Base-by-base conservation (phyloP, 35 echinoderm and acorn worm genomes). In the Apostichopus californicus region DNA sequence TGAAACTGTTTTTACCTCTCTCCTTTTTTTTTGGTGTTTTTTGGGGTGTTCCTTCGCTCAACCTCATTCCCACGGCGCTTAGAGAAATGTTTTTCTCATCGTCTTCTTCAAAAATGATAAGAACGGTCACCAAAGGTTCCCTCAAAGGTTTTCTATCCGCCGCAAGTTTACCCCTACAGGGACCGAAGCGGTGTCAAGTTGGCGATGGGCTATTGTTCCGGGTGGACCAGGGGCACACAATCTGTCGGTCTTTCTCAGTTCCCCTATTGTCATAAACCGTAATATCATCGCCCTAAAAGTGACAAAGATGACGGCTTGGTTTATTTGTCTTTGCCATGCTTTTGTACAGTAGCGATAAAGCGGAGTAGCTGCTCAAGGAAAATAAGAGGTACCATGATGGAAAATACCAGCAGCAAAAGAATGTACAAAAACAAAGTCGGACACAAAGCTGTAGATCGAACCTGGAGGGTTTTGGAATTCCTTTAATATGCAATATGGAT, bases 161-260 rank as follows among this genome's bases (percentile, higher is more conserved):
- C 81, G 54, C 52, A 85, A 85, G 34, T 46, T 34, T 46, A 59
- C 54, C 55, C 56, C 81, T 59, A 85, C 81, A 85, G 81, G 81
- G 81, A 85, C 23, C 20, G n/a, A 11, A 59, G 18, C 6, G 81
- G 81, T 85, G 81, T 85, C 81, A 85, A 85, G 81, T 85, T 85
- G 55, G 20, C 20, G 18, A 11, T 60, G 5, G 14, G 81, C 71
- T 75, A 18, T 58, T 59, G 6, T 57, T 85, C 54, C 57, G 54
- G 57, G 21, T 21, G 55, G 23, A 20, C 55, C 57, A 22, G 81
- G 55, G 9, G 81, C 14, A 85, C 55, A 85, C 54, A 58, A 55
- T 10, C 5, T 6, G 18, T 55, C 55, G 1, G 34, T 55, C 17
- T 83, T 56, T 55, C 80, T 55, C 13, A 58, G 81, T 15, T 85